Evolutionary conservation across 92 coral and sea anemone species (phyloP), one percentile per base, ranked within the genome.

Genomic region (Chrysogorgia sp.): DNA sequence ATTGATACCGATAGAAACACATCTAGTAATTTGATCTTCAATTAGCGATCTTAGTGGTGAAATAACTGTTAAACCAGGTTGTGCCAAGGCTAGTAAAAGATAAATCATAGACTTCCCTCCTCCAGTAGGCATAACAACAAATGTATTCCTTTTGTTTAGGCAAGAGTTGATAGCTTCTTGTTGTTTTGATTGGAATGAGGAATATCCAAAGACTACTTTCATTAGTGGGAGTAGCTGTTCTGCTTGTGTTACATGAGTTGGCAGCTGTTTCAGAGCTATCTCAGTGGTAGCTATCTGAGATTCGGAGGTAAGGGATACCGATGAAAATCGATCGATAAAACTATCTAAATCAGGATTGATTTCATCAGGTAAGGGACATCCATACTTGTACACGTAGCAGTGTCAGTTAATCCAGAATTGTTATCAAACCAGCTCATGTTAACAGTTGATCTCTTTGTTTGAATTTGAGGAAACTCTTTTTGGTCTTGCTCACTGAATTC

Each of bases 81-180:
- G 49, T 0, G 76, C 65, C 14, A 79, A 13, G 10, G 76, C 76
- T 32, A 62, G 75, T 14, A 79, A 32, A 12, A 58, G 33, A 79
- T 65, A 79, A 28, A 65, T 49, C 26, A 79, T 28, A 19, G 76
- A 48, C 17, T 79, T 79, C 8, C 76, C 83, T 30, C 76, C 83
- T 6, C 76, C 76, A 6, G 83, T 79, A 10, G 63, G 63, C 67
- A 79, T 49, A 5, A 70, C 45, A 20, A 50, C 52, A 52, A 79
- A 79, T 0, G 63, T 45, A 32, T 79, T 59, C 0, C 33, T 50
- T 1, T 70, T 70, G 21, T 67, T 0, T 3, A 79, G 55, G 25
- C 45, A 56, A 30, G 75, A 56, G 48, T 64, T 70, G 21, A 79
- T 30, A 0, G 76, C 83, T 64, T 79, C 64, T 43, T 34, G 25